phyloP scores from a whole-genome alignment of 2,113 vertebrate genomes.

The Sphyrna mokarran region DNA sequence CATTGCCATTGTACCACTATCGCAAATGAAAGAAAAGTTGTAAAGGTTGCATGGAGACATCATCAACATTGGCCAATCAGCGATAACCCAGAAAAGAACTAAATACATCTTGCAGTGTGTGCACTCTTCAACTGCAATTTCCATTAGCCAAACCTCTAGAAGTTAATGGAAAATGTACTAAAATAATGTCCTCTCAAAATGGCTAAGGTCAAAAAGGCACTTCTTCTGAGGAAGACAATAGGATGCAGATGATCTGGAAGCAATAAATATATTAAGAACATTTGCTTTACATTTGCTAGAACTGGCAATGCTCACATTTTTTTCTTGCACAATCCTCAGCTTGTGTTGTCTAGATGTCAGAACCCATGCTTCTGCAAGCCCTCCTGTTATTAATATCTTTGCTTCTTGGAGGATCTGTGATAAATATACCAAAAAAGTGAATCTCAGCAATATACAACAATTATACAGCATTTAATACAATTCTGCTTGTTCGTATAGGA shows the following conservation, averaged over 20 bases:
- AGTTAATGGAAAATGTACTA: constrained; percentile 9
- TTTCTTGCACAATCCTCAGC: not conserved
- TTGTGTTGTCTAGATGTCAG: not conserved
- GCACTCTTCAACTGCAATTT: not conserved
- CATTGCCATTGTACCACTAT: too few species aligned
- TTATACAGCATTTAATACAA: not conserved
- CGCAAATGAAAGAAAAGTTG: not conserved
- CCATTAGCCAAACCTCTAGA: not conserved
- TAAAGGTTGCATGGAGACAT: not conserved
- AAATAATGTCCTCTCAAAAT: constrained; percentile 25
- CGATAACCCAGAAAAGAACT: not conserved
- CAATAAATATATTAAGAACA: constrained; percentile 23
- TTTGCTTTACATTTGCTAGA: constrained; percentile 25
- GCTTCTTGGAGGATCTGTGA: not conserved
- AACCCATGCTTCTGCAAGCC: not conserved
- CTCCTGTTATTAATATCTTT: not conserved
- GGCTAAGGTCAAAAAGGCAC: constrained; percentile 18
- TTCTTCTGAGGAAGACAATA: constrained; percentile 30
- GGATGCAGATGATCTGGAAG: constrained; percentile 30
- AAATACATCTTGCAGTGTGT: not conserved
- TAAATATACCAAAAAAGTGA: not conserved
- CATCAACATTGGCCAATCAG: not conserved
- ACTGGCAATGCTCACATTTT: not conserved
- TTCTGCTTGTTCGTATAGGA: not conserved
- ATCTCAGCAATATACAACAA: not conserved